Evolutionary conservation across 1,140 invertebrate genomes (phyloP), one percentile per base, ranked within the genome.

Genomic region (Mactra quadrangularis): DNA sequence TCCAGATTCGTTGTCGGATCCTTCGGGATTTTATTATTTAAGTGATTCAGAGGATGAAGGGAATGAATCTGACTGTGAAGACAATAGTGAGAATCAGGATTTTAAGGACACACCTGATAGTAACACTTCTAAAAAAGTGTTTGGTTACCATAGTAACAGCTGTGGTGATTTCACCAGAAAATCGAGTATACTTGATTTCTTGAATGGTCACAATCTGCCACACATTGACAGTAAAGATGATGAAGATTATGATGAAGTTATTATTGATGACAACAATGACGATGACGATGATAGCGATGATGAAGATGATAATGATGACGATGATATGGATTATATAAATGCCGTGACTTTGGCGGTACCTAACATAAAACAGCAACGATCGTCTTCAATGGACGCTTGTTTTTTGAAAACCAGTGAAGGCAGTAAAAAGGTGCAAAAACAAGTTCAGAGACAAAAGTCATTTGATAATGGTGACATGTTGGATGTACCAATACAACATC

Each of bases 261-360:
- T 76, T 71, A 81, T 86, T 45, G 76, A 53, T 60, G 17, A 66
- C 1, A 60, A 77, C 76, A 83, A 86, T 53, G 81, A 86, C 0
- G 82, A 71, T 52, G 66, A 50, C 0, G 77, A 64, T 25, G 68
- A 83, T 9, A 45, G 27, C 15, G 66, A 71, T 31, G 64, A 72
- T 35, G 82, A 71, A 41, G 66, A 50, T 1, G 77, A 64, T 25
- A 57, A 83, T 9, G 33, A 35, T 22, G 66, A 71, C n/a, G 64
- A 72, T 35, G 72, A 60, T 25, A 47, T 75, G 35, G 77, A 70
- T 50, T 89, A 88, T 78, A 90, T 82, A 27, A 89, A 90, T 76
- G 90, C 87, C 4, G 86, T 92, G 11, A 92, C 90, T 1, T 82
- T 92, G 50, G 76, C 87, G 45, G 91, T 92, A 13, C 91, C 91